Percentiles rank a stretch among this genome's conserved stretches.
Conservation (phyloP, 2,888 invertebrate species). For the Andrena bicolor region DNA sequence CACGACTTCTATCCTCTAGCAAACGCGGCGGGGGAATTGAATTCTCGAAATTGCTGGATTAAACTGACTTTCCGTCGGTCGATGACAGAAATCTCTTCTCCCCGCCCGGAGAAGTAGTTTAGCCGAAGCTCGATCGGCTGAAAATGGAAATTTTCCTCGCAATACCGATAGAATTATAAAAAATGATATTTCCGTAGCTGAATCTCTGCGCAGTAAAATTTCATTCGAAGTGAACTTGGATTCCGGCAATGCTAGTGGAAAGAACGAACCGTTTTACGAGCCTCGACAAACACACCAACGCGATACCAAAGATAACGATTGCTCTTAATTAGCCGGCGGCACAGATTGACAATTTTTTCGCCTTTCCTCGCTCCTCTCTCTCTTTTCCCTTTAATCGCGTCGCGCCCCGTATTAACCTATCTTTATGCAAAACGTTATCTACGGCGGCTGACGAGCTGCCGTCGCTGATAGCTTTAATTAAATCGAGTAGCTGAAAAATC, state of each 20-base stretch:
- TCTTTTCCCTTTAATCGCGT: slow-evolving; percentile 14
- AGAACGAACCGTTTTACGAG: not conserved
- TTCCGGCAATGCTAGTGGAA: slow-evolving; percentile 4
- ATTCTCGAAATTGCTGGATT: not conserved
- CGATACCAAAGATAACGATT: slow-evolving; percentile 56
- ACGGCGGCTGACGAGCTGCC: slow-evolving; percentile 48
- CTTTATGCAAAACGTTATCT: slow-evolving; percentile 58
- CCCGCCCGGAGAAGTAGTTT: not conserved
- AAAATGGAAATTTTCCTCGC: no score
- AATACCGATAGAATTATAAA: no score
- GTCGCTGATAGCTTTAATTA: slow-evolving; percentile 58
- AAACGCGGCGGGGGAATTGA: not conserved
- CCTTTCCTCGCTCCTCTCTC: no score
- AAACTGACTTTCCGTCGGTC: not conserved
- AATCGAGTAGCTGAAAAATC: slow-evolving; percentile 52
- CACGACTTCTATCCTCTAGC: not conserved
- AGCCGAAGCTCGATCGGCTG: no score
- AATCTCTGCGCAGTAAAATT: no score
- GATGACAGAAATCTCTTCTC: not conserved
- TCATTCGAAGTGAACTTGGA: not conserved
- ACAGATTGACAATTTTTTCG: slow-evolving; percentile 42
- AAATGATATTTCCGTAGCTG: no score
- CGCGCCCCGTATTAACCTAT: slow-evolving; percentile 40
- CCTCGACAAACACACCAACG: slow-evolving; percentile 24
- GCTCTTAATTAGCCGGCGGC: slow-evolving; percentile 58